These are phyloP conservation scores for Drepana falcataria DNA, from an alignment of 2,888 invertebrate genomes.

Conservation along the genomic window DNA sequence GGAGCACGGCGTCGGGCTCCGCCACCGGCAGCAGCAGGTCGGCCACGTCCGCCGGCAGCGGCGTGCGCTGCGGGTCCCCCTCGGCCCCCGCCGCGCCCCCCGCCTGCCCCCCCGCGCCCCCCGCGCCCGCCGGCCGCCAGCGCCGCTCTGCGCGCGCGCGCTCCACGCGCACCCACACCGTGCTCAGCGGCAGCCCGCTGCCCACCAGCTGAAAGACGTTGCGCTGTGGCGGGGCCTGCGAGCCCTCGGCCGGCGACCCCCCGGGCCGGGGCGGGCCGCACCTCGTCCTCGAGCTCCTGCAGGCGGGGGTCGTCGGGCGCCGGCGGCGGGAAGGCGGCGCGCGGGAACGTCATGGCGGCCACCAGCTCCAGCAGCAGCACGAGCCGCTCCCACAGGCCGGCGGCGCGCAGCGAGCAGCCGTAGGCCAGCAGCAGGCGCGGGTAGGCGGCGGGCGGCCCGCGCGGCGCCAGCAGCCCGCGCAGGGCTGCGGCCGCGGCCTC, in stretches of 20 bases:
- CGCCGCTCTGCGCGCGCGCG: conserved; percentile 84
- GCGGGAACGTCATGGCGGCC: conserved; percentile 81
- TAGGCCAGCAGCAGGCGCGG: conserved; percentile 26
- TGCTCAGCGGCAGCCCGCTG: conserved; percentile 83
- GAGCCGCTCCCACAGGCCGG: conserved; percentile 86
- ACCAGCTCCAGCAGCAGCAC: conserved; percentile 85
- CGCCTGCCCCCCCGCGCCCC: conserved; percentile 85
- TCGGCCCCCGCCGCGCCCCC: conserved; percentile 79
- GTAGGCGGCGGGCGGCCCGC: conserved; percentile 16
- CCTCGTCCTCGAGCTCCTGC: conserved; percentile 26
- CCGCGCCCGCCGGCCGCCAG: conserved; percentile 83
- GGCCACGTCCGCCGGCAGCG: conserved; percentile 82
- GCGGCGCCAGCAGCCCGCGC: conserved; percentile 13
- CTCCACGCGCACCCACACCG: conserved; percentile 87
- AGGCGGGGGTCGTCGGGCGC: conserved; percentile 15
- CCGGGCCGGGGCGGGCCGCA: conserved; percentile 3
- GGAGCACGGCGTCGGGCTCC: conserved; percentile 76
- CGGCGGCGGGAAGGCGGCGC: conserved; percentile 33
- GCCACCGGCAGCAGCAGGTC: conserved; percentile 84
- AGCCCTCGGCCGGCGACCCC: neutral
- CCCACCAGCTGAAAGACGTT: conserved; percentile 54
- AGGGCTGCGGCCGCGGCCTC: conserved; percentile 16
- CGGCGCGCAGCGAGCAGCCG: conserved; percentile 73
- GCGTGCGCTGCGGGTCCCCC: conserved; percentile 81
- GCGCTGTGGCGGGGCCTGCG: conserved; percentile 27